Conservation (phyloP, 2,797 vertebrate species). For the Lacerta viridis region DNA sequence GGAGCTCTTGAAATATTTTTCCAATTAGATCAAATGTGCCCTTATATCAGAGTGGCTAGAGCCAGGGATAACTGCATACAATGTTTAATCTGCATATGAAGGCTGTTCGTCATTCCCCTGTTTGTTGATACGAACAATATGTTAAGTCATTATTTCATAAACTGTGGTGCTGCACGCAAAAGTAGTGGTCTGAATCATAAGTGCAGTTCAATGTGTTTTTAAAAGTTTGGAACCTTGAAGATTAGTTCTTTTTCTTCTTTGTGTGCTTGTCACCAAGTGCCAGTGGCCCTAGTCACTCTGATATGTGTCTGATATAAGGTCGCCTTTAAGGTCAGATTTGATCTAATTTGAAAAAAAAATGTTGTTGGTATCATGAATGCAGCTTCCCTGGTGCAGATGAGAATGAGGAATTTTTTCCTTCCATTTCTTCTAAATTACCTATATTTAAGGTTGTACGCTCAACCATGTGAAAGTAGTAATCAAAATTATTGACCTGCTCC, state of each 20-base stretch:
- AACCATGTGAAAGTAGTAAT: background rate
- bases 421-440: background rate
- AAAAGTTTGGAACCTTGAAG: background rate
- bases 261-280: constrained; percentile 53
- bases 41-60: constrained; percentile 57
- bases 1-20: constrained; percentile 83
- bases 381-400: background rate
- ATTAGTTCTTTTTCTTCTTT: background rate
- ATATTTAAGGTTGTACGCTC: background rate
- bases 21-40: constrained; percentile 80
- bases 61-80: constrained; percentile 54
- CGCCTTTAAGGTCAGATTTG: no score
- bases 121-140: background rate
- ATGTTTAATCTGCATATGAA: constrained; percentile 29
- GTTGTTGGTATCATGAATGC: background rate
- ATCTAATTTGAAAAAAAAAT: constrained; percentile 57
- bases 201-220: background rate
- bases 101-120: background rate
- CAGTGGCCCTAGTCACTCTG: constrained; percentile 1
- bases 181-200: background rate
- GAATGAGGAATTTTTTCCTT: background rate
- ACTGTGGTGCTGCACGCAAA: background rate
- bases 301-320: constrained; percentile 70
- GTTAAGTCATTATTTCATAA: background rate
- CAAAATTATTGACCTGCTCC: background rate